Percentiles rank a stretch among this genome's conserved stretches.
Evolutionary conservation across 2,888 invertebrate genomes (phyloP).

Genomic region (Lagria hirta): DNA sequence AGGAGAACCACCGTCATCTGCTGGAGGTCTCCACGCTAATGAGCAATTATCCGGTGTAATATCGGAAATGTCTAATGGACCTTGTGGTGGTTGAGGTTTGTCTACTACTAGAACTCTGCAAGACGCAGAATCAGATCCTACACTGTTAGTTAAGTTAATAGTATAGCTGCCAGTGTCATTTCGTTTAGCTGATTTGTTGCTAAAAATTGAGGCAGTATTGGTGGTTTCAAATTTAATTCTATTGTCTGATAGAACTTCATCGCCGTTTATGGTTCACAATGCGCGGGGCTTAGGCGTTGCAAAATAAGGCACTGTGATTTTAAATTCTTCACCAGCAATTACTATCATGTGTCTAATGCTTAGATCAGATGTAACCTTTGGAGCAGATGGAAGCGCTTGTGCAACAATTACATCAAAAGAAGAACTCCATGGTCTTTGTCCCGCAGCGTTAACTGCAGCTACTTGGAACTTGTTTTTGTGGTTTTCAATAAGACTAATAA

Average conservation of each 20-base stretch:
- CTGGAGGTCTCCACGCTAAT: slow-evolving; percentile 90
- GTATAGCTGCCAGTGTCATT: slow-evolving; percentile 93
- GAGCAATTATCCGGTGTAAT: slow-evolving; percentile 96
- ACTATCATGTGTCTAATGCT: slow-evolving; percentile 92
- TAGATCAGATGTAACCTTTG: slow-evolving; percentile 90
- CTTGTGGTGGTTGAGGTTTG: slow-evolving; percentile 85
- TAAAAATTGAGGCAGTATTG: slow-evolving; percentile 77
- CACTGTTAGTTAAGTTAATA: slow-evolving; percentile 83
- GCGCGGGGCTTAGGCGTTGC: slow-evolving; percentile 88
- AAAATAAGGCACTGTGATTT: slow-evolving; percentile 89
- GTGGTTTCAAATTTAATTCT: slow-evolving; percentile 86
- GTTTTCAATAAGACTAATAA: slow-evolving; percentile 86
- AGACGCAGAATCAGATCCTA: slow-evolving; percentile 88
- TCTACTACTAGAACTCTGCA: slow-evolving; percentile 85
- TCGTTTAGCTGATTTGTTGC: slow-evolving; percentile 85
- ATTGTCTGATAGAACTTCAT: slow-evolving; percentile 76
- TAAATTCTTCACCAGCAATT: slow-evolving; percentile 94
- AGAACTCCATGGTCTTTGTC: slow-evolving; percentile 91
- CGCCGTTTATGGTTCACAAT: slow-evolving; percentile 87
- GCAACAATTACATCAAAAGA: slow-evolving; percentile 90
- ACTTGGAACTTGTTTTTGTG: slow-evolving; percentile 98
- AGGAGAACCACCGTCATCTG: slow-evolving; percentile 94
- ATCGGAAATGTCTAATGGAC: slow-evolving; percentile 86
- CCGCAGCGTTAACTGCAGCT: slow-evolving; percentile 95
- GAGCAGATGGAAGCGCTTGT: slow-evolving; percentile 84